phyloP scores from a whole-genome alignment of 2,888 invertebrate genomes.

The Cetonia aurata region DNA sequence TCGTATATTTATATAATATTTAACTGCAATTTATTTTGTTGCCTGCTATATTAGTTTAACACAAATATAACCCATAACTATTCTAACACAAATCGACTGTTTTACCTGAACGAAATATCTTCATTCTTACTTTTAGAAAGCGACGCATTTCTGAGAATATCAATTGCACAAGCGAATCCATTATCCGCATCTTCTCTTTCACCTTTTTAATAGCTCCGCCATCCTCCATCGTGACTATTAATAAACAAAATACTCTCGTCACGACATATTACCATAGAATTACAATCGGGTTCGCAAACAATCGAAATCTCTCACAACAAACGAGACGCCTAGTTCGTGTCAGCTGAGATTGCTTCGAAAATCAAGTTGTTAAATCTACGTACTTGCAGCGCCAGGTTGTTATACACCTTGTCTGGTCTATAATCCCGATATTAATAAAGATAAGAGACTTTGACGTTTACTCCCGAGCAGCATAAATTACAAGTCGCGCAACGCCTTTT shows the following conservation, averaged over 20 bases:
- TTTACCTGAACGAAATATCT: too few species aligned
- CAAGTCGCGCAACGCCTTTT: background rate
- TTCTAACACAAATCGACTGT: too few species aligned
- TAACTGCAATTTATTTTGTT: too few species aligned
- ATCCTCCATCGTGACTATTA: too few species aligned
- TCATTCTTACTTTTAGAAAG: too few species aligned
- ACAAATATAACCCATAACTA: too few species aligned
- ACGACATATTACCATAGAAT: background rate
- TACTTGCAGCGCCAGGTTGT: background rate
- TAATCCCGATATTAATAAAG: slow-evolving; percentile 22
- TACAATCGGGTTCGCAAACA: background rate
- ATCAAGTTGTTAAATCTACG: slow-evolving; percentile 16
- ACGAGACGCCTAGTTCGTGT: slow-evolving; percentile 3
- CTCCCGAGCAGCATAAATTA: slow-evolving; percentile 20
- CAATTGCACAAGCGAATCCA: too few species aligned
- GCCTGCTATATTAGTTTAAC: too few species aligned
- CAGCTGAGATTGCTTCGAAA: background rate
- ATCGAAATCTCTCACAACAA: background rate
- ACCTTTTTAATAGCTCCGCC: too few species aligned
- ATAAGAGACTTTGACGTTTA: slow-evolving; percentile 17
- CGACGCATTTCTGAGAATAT: too few species aligned
- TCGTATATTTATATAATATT: too few species aligned
- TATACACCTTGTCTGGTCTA: slow-evolving; percentile 3
- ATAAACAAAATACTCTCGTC: background rate
- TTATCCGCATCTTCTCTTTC: too few species aligned